Percentiles rank a stretch among this genome's conserved stretches.
These are phyloP conservation scores for Formica aserva DNA, from an alignment of 2,888 invertebrate species.

Conservation along the genomic window DNA sequence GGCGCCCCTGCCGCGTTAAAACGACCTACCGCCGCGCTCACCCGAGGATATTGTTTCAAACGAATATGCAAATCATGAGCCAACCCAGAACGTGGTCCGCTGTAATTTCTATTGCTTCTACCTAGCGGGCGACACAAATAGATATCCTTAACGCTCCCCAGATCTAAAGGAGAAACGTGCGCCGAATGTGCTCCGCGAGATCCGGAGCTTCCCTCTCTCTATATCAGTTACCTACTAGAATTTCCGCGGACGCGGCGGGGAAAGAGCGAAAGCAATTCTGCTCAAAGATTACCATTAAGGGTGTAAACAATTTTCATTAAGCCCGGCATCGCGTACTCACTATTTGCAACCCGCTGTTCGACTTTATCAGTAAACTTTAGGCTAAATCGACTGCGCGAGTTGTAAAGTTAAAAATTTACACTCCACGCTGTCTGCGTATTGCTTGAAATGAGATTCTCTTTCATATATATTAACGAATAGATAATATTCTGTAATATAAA, in stretches of 20 bases:
- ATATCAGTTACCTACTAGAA: constrained; percentile 48
- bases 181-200: constrained; percentile 73
- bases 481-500: neutral
- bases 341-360: constrained; percentile 46
- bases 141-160: constrained; percentile 80
- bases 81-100: constrained; percentile 74
- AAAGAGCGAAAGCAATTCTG: constrained; percentile 63
- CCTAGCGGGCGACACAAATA: constrained; percentile 76
- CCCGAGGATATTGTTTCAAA: constrained; percentile 85
- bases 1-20: constrained; percentile 70
- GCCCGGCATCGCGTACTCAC: constrained; percentile 45
- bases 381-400: constrained; percentile 34
- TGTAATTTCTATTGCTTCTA: constrained; percentile 82
- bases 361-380: constrained; percentile 54
- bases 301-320: constrained; percentile 73
- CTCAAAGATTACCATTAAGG: constrained; percentile 66
- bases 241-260: constrained; percentile 41
- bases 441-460: constrained; percentile 11
- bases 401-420: constrained; percentile 52
- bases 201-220: constrained; percentile 36
- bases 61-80: constrained; percentile 86
- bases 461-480: constrained; percentile 28
- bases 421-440: constrained; percentile 5
- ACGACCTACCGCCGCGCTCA: constrained; percentile 75
- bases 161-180: constrained; percentile 82